Base-by-base conservation (phyloP, 35 echinoderm and acorn worm genomes). In the Heliocidaris erythrogramma region DNA sequence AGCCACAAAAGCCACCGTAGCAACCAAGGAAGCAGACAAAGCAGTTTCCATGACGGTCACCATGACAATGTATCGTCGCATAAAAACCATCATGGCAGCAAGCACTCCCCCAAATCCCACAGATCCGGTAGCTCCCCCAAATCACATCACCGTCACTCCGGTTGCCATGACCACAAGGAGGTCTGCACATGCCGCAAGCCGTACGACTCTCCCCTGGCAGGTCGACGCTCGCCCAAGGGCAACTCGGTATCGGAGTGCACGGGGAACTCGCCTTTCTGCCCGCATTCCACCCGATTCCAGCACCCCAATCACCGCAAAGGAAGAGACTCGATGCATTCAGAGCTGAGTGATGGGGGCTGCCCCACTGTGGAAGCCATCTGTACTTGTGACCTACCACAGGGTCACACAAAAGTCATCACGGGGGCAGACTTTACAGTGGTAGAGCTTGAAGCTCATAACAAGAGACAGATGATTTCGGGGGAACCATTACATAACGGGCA, bases 231-330 rank as follows among this genome's bases (percentile, higher is more conserved):
- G 14, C 91, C 91, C 31, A 49, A 94, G 13, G 88, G 53, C 47
- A 95, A 35, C 61, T 93, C 85, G 27, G 86, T 60, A 24, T 48
- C 95, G 0, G 95, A 96, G 14, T 97, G 96, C 49, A 96, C 96
- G 2, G 96, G 96, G 9, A 97, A 94, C 30, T 97, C 96, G 24
- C 96, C 96, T 9, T 97, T 96, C 71, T 97, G 96, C 52, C 96
- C 96, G 21, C 96, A 97, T 96, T 96, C 95, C 93, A 97, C 7
- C 31, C 94, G 95, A 87, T 96, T 97, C 85, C 96, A 91, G 59
- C 93, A 94, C 88, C 95, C 88, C 21, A 95, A 95, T 32, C 60
- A 91, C 32, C 50, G 78, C 13, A 95, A 69, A 49, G 78, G 86
- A n/a, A 88, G 94, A 30, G 94, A 95, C 49, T 95, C 94, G 29